Evolutionary conservation across 2,888 invertebrate genomes (phyloP).

Genomic region (Drosophila mercatorum): DNA sequence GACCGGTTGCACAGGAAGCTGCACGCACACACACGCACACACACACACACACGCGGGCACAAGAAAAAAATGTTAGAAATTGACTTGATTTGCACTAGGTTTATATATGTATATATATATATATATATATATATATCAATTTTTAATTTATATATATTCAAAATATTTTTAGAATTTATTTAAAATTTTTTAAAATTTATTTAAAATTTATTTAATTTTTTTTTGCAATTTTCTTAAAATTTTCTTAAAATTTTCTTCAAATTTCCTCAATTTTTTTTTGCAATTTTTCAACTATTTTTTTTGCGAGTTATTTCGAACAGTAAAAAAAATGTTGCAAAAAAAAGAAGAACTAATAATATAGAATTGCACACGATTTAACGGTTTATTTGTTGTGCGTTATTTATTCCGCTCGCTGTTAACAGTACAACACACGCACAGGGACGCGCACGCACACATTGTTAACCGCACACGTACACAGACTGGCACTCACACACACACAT

Average conservation of each 20-base stretch:
- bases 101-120: neutral
- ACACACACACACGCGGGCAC: slow-evolving; percentile 21
- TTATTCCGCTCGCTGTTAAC: slow-evolving; percentile 14
- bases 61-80: slow-evolving; percentile 14
- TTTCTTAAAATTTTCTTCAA: too few relatives aligned
- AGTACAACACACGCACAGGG: slow-evolving; percentile 4
- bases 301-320: slow-evolving; percentile 26
- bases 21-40: slow-evolving; percentile 20
- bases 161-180: neutral
- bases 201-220: too few relatives aligned
- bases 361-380: neutral
- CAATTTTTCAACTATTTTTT: neutral
- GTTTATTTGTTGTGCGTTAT: slow-evolving; percentile 16
- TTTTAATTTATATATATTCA: neutral
- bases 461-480: slow-evolving; percentile 5
- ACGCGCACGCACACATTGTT: neutral
- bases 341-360: neutral
- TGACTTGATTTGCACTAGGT: slow-evolving; percentile 5
- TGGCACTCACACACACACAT: neutral
- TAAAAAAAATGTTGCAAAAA: slow-evolving; percentile 17
- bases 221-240: neutral
- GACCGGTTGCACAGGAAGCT: slow-evolving; percentile 81
- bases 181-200: neutral
- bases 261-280: too few relatives aligned
- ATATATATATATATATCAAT: neutral